Evolutionary conservation across 2,797 vertebrate genomes (phyloP).

Genomic region (Chaenodraco wilsoni): DNA sequence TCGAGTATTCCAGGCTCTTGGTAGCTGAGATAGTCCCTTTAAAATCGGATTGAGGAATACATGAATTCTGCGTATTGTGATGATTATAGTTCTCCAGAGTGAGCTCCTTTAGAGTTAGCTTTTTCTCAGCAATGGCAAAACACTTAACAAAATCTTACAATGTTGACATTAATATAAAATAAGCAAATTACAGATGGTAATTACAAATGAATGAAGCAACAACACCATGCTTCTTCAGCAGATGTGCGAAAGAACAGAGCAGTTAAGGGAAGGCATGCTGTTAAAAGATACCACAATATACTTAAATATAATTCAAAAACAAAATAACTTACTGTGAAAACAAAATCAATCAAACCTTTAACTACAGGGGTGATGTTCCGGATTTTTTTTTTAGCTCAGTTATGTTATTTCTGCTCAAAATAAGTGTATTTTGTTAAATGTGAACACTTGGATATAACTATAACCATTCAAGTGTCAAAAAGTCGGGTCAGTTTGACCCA

Average conservation of each 20-base stretch:
- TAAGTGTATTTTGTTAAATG: slow-evolving; percentile 51
- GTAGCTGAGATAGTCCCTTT: slow-evolving; percentile 31
- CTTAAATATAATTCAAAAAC: slow-evolving; percentile 60
- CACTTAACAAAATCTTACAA: slow-evolving; percentile 74
- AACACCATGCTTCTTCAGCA: slow-evolving; percentile 67
- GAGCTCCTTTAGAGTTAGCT: slow-evolving; percentile 60
- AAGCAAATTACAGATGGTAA: slow-evolving; percentile 77
- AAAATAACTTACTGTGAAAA: slow-evolving; percentile 82
- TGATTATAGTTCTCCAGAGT: slow-evolving; percentile 47
- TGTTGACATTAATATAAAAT: slow-evolving; percentile 74
- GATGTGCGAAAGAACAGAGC: slow-evolving; percentile 68
- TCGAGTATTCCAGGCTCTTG: slow-evolving; percentile 53
- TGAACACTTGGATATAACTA: slow-evolving; percentile 55
- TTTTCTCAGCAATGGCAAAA: slow-evolving; percentile 59
- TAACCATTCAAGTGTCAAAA: slow-evolving; percentile 73
- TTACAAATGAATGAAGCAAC: slow-evolving; percentile 75
- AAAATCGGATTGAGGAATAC: slow-evolving; percentile 22
- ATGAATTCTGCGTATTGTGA: slow-evolving; percentile 18
- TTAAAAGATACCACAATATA: slow-evolving; percentile 68
- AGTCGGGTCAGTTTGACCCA: slow-evolving; percentile 50
- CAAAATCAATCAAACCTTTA: slow-evolving; percentile 73
- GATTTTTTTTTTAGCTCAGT: slow-evolving; percentile 68
- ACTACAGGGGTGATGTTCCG: slow-evolving; percentile 63
- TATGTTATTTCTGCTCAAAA: slow-evolving; percentile 62
- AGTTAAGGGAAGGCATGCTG: slow-evolving; percentile 70